A percentile compares a stretch with the other conserved stretches of the same genome.
These are phyloP conservation scores for Hippopotamus amphibius DNA, from an alignment of 2,113 vertebrate species.

Conservation along the genomic window DNA sequence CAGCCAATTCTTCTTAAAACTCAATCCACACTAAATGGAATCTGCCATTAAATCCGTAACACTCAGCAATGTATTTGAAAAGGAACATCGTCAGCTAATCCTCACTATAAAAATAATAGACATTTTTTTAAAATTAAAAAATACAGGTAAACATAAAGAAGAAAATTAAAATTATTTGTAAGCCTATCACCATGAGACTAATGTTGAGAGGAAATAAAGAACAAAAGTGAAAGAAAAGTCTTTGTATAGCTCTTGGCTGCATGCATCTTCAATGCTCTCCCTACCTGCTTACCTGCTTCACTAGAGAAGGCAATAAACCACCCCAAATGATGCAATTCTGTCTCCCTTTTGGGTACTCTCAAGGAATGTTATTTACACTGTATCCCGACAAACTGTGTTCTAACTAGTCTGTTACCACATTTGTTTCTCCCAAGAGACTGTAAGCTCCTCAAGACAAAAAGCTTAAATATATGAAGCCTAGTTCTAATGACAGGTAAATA, in stretches of 20 bases:
- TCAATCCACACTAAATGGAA: background rate
- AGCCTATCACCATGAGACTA: background rate
- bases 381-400: background rate
- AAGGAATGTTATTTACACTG: background rate
- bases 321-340: background rate
- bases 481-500: background rate
- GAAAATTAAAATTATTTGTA: background rate
- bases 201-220: background rate
- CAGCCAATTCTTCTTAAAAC: background rate
- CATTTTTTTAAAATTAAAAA: background rate
- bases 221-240: background rate
- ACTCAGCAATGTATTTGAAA: background rate
- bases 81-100: background rate
- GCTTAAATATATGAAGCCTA: background rate
- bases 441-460: background rate
- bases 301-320: background rate
- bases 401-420: background rate
- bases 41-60: background rate
- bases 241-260: background rate
- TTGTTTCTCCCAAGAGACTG: background rate
- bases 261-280: background rate
- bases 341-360: background rate
- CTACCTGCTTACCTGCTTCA: background rate
- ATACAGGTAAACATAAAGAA: background rate
- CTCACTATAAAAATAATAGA: background rate